A percentile compares a stretch with the other conserved stretches of the same genome.
phyloP scores from a whole-genome alignment of 2,888 invertebrate genomes.

The Serrognathus titanus region DNA sequence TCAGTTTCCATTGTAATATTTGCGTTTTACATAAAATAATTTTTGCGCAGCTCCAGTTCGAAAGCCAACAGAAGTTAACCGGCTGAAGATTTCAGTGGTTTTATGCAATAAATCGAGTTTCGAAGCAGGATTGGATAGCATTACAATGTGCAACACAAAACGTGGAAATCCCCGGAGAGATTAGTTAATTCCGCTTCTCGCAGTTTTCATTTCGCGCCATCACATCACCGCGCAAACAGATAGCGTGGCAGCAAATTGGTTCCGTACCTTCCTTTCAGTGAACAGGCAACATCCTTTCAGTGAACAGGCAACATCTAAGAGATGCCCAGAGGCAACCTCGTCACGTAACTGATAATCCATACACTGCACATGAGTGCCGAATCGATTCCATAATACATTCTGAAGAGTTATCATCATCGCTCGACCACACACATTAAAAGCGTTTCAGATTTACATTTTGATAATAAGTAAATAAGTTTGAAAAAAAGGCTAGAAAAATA shows the following conservation, averaged over 20 bases:
- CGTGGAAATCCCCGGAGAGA: slow-evolving; percentile 13
- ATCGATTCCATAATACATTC: too few species aligned
- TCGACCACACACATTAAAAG: too few species aligned
- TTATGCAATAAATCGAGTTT: not conserved
- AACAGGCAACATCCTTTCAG: not conserved
- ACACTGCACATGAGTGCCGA: too few species aligned
- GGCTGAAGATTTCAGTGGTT: not conserved
- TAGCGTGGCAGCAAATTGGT: slow-evolving; percentile 3
- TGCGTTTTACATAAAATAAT: too few species aligned
- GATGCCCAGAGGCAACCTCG: not conserved
- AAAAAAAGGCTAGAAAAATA: too few species aligned
- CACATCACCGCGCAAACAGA: slow-evolving; percentile 9
- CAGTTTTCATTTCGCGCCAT: slow-evolving; percentile 23
- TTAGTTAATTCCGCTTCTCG: slow-evolving; percentile 21
- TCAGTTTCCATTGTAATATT: too few species aligned
- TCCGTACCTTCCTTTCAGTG: not conserved
- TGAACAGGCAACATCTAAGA: too few species aligned
- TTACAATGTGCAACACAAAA: slow-evolving; percentile 14
- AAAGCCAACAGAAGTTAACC: too few species aligned
- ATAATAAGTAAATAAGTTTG: too few species aligned
- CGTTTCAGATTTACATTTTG: too few species aligned
- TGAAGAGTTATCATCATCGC: too few species aligned
- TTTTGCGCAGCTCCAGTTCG: too few species aligned
- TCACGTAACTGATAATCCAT: not conserved
- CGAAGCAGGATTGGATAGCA: not conserved